phyloP scores from a whole-genome alignment of 2,113 vertebrate species.

The Columba janthina region DNA sequence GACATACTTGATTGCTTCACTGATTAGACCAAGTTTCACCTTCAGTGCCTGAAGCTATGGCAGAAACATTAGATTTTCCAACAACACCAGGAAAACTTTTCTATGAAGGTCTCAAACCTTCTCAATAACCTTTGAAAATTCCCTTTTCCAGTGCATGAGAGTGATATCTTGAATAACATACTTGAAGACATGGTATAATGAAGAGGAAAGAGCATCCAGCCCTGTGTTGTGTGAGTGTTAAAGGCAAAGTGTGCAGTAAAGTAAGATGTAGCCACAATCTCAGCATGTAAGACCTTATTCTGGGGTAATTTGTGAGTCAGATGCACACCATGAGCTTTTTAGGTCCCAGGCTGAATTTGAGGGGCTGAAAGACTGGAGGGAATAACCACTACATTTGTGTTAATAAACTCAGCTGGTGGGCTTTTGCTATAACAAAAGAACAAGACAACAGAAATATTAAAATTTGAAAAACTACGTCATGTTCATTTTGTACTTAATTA shows the following conservation, averaged over 20 bases:
- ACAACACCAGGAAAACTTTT: background rate
- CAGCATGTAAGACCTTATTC: background rate
- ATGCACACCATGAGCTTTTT: background rate
- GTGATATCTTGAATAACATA: background rate
- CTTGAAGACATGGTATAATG: background rate
- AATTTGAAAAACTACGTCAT: background rate
- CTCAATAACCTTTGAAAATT: background rate
- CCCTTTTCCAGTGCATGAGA: background rate
- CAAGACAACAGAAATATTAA: background rate
- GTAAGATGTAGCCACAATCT: background rate
- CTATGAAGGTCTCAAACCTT: background rate
- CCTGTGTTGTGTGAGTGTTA: background rate
- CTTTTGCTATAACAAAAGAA: background rate
- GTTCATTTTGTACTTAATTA: background rate
- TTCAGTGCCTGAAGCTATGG: background rate
- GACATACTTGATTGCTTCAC: background rate
- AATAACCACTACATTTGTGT: background rate
- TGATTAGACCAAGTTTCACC: background rate
- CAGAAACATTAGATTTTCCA: background rate
- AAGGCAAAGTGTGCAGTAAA: background rate
- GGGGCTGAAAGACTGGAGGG: background rate
- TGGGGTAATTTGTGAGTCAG: background rate
- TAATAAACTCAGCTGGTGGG: background rate
- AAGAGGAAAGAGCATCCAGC: background rate
- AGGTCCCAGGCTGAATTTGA: background rate